Conservation (phyloP, 2,888 invertebrate genomes). For the Amblyteles armatorius region DNA sequence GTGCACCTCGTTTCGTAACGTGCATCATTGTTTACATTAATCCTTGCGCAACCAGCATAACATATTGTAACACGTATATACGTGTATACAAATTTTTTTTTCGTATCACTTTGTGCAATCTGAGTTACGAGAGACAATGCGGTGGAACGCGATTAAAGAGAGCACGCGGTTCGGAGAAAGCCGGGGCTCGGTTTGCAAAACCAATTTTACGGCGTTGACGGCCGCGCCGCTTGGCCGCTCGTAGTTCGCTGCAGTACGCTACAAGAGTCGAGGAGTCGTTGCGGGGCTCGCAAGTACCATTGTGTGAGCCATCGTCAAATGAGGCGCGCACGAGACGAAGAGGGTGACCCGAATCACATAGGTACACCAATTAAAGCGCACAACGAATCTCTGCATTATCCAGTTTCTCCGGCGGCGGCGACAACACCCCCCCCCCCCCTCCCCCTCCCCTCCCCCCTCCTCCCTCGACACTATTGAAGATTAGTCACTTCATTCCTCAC, state of each 20-base stretch:
- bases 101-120: constrained; percentile 9
- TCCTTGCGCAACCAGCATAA: constrained; percentile 8
- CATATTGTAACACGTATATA: background rate
- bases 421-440: no score
- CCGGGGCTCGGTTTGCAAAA: constrained; percentile 1
- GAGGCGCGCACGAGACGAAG: constrained; percentile 3
- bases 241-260: constrained; percentile 8
- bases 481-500: constrained; percentile 52
- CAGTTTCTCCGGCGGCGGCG: constrained; percentile 19
- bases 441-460: constrained; percentile 8
- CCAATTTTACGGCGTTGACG: background rate
- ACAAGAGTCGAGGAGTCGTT: constrained; percentile 46
- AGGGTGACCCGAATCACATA: constrained; percentile 54
- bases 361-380: constrained; percentile 63
- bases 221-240: background rate
- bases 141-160: constrained; percentile 4
- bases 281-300: constrained; percentile 55
- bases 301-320: constrained; percentile 47
- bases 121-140: background rate
- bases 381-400: constrained; percentile 62
- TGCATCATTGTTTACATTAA: background rate
- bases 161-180: constrained; percentile 2
- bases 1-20: constrained; percentile 8
- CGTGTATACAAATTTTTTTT: background rate
- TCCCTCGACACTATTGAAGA: constrained; percentile 39